These are phyloP conservation scores for Actias luna DNA, from an alignment of 2,888 invertebrate genomes.

Conservation along the genomic window DNA sequence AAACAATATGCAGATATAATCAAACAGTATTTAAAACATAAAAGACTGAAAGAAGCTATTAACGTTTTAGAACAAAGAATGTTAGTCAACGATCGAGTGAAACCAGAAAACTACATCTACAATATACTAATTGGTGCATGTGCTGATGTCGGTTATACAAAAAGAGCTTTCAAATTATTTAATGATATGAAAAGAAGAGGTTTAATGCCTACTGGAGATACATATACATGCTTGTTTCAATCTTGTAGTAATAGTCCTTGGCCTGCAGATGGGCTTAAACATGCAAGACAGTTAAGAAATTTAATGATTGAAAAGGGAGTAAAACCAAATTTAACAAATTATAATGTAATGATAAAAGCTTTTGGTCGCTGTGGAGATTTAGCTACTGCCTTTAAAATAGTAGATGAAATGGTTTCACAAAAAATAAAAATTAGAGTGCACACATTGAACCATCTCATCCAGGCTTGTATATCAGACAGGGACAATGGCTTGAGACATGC, in stretches of 20 bases:
- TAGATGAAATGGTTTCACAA: conserved; percentile 91
- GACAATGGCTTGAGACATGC: conserved; percentile 91
- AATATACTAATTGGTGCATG: conserved; percentile 92
- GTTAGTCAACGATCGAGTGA: conserved; percentile 88
- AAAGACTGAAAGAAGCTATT: conserved; percentile 88
- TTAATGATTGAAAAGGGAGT: conserved; percentile 86
- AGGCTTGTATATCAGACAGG: conserved; percentile 91
- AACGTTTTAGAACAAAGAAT: conserved; percentile 89
- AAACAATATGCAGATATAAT: conserved; percentile 88
- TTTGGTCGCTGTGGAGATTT: conserved; percentile 92
- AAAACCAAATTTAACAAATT: conserved; percentile 88
- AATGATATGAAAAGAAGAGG: conserved; percentile 91
- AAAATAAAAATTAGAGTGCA: conserved; percentile 83
- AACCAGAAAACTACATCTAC: conserved; percentile 90
- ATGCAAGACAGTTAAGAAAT: conserved; percentile 84
- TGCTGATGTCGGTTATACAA: conserved; percentile 91
- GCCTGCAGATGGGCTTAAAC: conserved; percentile 84
- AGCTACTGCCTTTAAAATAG: conserved; percentile 88
- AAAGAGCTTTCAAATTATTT: conserved; percentile 92
- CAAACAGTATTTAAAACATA: conserved; percentile 83
- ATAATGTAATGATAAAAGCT: conserved; percentile 95
- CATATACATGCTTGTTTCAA: conserved; percentile 93
- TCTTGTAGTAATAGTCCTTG: conserved; percentile 92
- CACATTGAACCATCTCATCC: conserved; percentile 90
- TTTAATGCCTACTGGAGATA: conserved; percentile 85